These are phyloP conservation scores for Odontothrips loti DNA, from an alignment of 2,888 invertebrate genomes.

Conservation along the genomic window DNA sequence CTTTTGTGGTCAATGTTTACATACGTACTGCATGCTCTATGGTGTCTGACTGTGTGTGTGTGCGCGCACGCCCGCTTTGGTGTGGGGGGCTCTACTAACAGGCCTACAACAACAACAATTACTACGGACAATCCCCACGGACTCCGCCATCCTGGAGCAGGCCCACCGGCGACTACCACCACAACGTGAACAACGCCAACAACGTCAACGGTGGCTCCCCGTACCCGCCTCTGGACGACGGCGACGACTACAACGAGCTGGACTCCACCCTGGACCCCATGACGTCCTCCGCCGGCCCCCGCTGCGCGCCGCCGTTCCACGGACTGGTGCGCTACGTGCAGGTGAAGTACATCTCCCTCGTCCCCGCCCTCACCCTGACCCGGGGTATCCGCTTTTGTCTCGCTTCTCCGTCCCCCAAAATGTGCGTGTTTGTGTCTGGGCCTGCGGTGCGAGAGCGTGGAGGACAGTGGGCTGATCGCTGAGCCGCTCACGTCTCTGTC, in stretches of 20 bases:
- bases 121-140: background rate
- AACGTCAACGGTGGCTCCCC: background rate
- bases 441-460: no score
- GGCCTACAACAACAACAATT: background rate
- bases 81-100: slow-evolving; percentile 2
- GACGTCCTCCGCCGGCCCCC: background rate
- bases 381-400: background rate
- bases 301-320: background rate
- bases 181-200: background rate
- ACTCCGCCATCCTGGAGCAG: background rate
- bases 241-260: slow-evolving; percentile 37
- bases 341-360: background rate
- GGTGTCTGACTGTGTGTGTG: background rate
- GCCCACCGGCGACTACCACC: background rate
- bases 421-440: no score
- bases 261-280: background rate
- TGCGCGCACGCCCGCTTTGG: slow-evolving; percentile 14
- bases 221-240: slow-evolving; percentile 11
- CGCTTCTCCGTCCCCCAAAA: no score
- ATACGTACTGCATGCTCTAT: background rate
- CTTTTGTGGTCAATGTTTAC: background rate
- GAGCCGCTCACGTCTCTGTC: no score
- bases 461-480: background rate
- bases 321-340: background rate
- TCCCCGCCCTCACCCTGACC: background rate